Conservation (phyloP, 2,797 vertebrate genomes). For the Cyclopterus lumpus region DNA sequence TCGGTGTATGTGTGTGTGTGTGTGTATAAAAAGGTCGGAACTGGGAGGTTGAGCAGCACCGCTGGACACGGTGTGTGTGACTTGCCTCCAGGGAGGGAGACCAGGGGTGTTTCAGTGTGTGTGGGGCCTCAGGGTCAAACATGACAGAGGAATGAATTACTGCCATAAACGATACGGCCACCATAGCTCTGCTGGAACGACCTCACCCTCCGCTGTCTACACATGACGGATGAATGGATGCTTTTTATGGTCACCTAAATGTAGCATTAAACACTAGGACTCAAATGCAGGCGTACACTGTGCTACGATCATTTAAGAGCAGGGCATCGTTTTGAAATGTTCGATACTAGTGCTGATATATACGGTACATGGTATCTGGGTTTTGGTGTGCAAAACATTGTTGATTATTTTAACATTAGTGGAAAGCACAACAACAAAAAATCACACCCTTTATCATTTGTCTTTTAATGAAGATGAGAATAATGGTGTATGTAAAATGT, state of each 20-base stretch:
- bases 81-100: slow-evolving; percentile 15
- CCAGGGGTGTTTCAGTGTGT: slow-evolving; percentile 30
- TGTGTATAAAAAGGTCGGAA: slow-evolving; percentile 31
- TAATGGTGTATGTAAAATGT: not conserved
- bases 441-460: too few species aligned
- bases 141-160: slow-evolving; percentile 40
- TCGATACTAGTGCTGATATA: not conserved
- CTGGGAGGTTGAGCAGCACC: slow-evolving; percentile 12
- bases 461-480: not conserved
- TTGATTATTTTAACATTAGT: not conserved
- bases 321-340: not conserved
- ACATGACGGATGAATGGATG: slow-evolving; percentile 8
- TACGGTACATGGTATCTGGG: not conserved
- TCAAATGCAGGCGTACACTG: not conserved
- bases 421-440: too few species aligned
- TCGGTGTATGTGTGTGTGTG: not conserved
- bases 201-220: not conserved
- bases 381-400: too few species aligned
- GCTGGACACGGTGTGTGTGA: slow-evolving; percentile 17
- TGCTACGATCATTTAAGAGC: not conserved
- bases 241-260: slow-evolving; percentile 16
- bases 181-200: slow-evolving; percentile 14
- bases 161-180: slow-evolving; percentile 13
- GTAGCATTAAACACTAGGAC: not conserved
- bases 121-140: slow-evolving; percentile 28